Evolutionary conservation across 2,113 vertebrate genomes (phyloP).

Genomic region (Ammodramus savannarum): DNA sequence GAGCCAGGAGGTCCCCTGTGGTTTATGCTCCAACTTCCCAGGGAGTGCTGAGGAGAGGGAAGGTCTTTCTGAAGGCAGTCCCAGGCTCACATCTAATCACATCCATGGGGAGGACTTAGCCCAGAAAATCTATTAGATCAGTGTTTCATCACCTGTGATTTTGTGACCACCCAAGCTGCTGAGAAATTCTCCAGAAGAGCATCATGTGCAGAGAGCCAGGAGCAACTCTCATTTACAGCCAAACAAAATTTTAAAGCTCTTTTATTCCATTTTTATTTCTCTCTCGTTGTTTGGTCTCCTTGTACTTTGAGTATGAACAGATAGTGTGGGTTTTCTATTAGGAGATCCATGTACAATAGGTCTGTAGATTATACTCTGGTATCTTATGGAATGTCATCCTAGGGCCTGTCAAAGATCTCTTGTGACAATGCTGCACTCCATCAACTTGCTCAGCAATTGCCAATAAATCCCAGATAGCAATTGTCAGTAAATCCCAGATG

Average conservation of each 20-base stretch:
- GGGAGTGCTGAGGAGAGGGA: rapidly evolving
- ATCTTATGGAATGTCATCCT: not conserved
- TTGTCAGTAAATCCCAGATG: not conserved
- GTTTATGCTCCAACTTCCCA: not conserved
- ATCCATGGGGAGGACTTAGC: not conserved
- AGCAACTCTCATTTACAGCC: not conserved
- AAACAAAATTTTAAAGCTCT: not conserved
- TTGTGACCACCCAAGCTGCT: not conserved
- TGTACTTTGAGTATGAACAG: not conserved
- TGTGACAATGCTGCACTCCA: not conserved
- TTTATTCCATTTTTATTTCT: not conserved
- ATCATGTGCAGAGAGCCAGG: not conserved
- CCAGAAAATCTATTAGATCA: not conserved
- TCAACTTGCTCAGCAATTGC: not conserved
- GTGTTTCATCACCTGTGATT: not conserved
- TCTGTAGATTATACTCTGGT: not conserved
- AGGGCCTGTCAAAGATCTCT: not conserved
- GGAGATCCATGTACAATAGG: not conserved
- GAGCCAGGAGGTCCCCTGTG: not conserved
- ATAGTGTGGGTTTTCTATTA: not conserved
- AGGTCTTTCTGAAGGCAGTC: not conserved
- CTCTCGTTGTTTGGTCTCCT: not conserved
- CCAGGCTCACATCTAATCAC: not conserved
- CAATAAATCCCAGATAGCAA: not conserved
- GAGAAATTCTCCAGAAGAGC: not conserved